Percentiles rank a stretch among this genome's conserved stretches.
Conservation (phyloP, 1,140 invertebrate species). For the Scaptomyza hsui region DNA sequence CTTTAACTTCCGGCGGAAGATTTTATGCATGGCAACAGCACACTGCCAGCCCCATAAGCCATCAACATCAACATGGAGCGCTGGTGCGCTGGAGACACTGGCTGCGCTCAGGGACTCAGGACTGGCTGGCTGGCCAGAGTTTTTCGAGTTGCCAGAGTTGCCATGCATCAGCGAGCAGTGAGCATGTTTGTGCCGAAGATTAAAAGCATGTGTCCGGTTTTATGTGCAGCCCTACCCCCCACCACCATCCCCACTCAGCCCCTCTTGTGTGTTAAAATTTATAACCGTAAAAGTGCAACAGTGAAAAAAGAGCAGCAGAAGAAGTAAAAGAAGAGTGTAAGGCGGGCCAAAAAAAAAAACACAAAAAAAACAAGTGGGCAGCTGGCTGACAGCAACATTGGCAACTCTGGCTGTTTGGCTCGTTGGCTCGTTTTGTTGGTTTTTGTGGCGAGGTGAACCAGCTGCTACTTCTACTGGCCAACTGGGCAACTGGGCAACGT, state of each 20-base stretch:
- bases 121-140: not conserved
- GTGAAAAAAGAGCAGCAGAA: slow-evolving; percentile 59
- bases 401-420: slow-evolving; percentile 3
- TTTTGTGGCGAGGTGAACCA: slow-evolving; percentile 64
- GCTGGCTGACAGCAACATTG: slow-evolving; percentile 1
- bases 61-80: slow-evolving; percentile 23
- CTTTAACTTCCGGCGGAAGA: slow-evolving; percentile 81
- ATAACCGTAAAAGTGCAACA: slow-evolving; percentile 81
- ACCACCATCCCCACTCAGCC: too few relatives aligned
- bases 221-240: slow-evolving; percentile 46
- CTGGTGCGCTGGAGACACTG: slow-evolving; percentile 10
- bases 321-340: slow-evolving; percentile 21
- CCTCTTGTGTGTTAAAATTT: slow-evolving; percentile 64
- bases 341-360: slow-evolving; percentile 45
- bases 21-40: slow-evolving; percentile 66
- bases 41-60: slow-evolving; percentile 32
- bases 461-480: slow-evolving; percentile 40
- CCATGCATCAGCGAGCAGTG: slow-evolving; percentile 80
- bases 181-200: slow-evolving; percentile 81
- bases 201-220: slow-evolving; percentile 83
- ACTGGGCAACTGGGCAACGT: slow-evolving; percentile 56
- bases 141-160: slow-evolving; percentile 33
- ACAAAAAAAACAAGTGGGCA: slow-evolving; percentile 1
- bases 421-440: slow-evolving; percentile 40
- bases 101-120: slow-evolving; percentile 12